Base-by-base conservation (phyloP, 1,140 invertebrate species). In the Drosophila subpulchrella region DNA sequence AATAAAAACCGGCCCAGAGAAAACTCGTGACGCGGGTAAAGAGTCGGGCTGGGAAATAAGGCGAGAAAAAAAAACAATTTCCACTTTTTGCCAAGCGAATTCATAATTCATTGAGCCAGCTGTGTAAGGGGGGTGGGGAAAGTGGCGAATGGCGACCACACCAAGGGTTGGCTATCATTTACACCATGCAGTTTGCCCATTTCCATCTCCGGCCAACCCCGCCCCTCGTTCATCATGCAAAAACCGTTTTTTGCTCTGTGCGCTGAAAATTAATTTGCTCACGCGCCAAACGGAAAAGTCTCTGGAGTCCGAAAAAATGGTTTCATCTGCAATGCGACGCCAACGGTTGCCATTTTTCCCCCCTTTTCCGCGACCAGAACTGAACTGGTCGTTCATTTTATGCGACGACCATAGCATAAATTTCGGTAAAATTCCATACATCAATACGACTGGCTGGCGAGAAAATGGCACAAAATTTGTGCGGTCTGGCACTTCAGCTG, bases 211-310 rank as follows among this genome's bases (percentile, higher is more conserved):
- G 36, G 51, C 59, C 68, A 3, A 3, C 47, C 32, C 58, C 13
- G 30, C 8, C 24, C 41, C 30, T 32, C 20, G 42, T 47, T 51
- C 39, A 39, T 53, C 60, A 75, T 75, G 71, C 74, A 71, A 71
- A 76, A 62, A 44, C 50, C 47, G 55, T 78, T 77, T 75, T 71
- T 68, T 71, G 75, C 55, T 78, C 75, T 78, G 74, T 53, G 57
- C 75, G 75, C 73, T 77, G 75, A 77, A 77, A 77, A 77, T 77
- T 77, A 77, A 77, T 77, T 77, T 77, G 75, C 75, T 77, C 75
- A 77, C 75, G 75, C 75, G 75, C 75, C 75, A 77, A 78, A 68
- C 75, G 75, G 75, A 78, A 76, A 75, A 75, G 75, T 65, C 60
- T 71, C 60, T 65, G 13, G 67, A 71, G 67, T 71, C 53, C 53